Evolutionary conservation across 2,113 vertebrate genomes (phyloP).

Genomic region (Hippopotamus amphibius): DNA sequence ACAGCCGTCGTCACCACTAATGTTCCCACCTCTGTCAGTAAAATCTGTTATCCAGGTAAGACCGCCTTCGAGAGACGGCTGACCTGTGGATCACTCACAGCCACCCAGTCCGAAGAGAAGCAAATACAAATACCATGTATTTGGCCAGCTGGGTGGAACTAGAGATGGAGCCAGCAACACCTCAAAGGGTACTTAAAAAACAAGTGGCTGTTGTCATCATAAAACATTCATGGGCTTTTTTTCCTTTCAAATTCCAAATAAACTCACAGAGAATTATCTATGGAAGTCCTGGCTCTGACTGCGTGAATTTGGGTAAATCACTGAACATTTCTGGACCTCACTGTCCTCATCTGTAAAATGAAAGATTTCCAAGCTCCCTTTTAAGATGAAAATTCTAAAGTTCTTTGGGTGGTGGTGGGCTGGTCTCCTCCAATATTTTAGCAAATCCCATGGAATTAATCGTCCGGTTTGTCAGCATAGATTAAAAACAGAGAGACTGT

Average conservation of each 20-base stretch:
- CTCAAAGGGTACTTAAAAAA: background rate
- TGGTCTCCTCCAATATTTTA: background rate
- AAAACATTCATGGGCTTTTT: background rate
- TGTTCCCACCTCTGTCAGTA: background rate
- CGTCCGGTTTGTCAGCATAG: rapidly evolving
- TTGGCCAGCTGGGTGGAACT: background rate
- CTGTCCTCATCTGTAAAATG: background rate
- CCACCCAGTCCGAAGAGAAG: background rate
- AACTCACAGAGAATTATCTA: background rate
- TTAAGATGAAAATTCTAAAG: background rate
- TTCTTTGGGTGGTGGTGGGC: background rate
- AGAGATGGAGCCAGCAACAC: background rate
- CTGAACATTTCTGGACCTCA: background rate
- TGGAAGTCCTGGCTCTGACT: background rate
- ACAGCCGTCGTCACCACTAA: rapidly evolving
- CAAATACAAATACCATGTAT: background rate
- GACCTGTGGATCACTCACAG: rapidly evolving
- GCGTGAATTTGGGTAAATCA: background rate
- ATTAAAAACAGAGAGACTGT: too few relatives aligned
- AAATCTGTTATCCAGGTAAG: background rate
- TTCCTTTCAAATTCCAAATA: background rate
- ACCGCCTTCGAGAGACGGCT: background rate
- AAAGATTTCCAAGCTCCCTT: background rate
- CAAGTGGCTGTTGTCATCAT: background rate
- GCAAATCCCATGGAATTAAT: background rate